Base-by-base conservation (phyloP, 1,140 invertebrate species). In the Halictus rubicundus region DNA sequence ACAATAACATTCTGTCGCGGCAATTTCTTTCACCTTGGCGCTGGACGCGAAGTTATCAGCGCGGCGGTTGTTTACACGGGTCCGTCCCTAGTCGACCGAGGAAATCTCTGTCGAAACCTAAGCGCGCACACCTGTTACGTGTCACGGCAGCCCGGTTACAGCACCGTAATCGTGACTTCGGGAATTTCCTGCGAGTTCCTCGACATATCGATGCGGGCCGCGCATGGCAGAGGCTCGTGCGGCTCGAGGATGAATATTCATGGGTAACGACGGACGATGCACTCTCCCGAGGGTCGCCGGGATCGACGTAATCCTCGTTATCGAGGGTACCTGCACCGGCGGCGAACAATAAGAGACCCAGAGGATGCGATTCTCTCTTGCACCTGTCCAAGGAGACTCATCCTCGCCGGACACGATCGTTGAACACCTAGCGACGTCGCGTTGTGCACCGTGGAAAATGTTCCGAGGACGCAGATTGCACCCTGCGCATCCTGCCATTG, bases 371-470 rank as follows among this genome's bases (percentile, higher is more conserved):
- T 1, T 37, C 5, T n/a, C 21, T 23, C 12, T 19, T 16, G 14
- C 27, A 52, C 27, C 27, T 57, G 49, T 27, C 6, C 9, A 7
- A 7, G 19, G 16, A 32, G 42, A 12, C 52, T 49, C 61, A 46
- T 78, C 77, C 61, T 60, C 39, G 16, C 21, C 9, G 19, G 42
- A 66, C 37, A 19, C 39, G 14, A 6, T 21, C 49, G 49, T 6
- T 19, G 27, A 37, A 37, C 25, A 0, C 25, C 2, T 14, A 4
- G 8, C 21, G 9, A 14, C 54, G 73, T 27, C 73, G 49, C 73
- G 49, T 61, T 49, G 46, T 63, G 39, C 57, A 70, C 46, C 68
- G 76, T 78, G 76, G 69, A 78, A 78, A 78, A 72, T 78, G 46
- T 61, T 72, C 68, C 76, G 69, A 78, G 76, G 69, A 70, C 46